Evolutionary conservation across 2,888 invertebrate species (phyloP).

Genomic region (Meiosimyza platycephala): DNA sequence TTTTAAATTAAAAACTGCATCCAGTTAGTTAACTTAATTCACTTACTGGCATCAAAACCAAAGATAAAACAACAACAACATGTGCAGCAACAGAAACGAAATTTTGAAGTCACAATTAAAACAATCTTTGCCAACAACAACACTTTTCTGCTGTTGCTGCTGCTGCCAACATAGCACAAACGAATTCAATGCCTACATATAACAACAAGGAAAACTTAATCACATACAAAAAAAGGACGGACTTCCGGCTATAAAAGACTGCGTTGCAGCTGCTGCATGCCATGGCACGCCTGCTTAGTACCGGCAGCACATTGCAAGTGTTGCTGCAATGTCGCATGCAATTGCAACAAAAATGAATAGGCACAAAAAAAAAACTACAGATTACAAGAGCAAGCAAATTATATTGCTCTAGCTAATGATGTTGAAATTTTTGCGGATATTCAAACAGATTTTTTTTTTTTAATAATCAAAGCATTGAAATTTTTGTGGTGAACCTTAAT

Average conservation of each 20-base stretch:
- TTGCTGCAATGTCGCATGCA: slow-evolving; percentile 1
- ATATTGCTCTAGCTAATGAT: not conserved
- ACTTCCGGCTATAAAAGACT: slow-evolving; percentile 9
- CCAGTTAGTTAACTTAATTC: not conserved
- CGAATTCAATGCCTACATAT: not conserved
- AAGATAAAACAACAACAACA: slow-evolving; percentile 32
- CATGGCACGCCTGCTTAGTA: too few species aligned
- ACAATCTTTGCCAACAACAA: slow-evolving; percentile 5
- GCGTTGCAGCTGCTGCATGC: not conserved
- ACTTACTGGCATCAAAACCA: slow-evolving; percentile 24
- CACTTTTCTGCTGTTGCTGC: not conserved
- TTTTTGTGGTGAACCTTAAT: too few species aligned
- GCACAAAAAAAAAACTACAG: not conserved
- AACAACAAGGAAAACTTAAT: not conserved
- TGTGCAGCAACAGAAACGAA: slow-evolving; percentile 34
- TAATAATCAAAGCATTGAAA: too few species aligned
- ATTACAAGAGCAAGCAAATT: slow-evolving; percentile 5
- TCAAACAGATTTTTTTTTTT: too few species aligned
- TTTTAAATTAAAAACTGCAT: too few species aligned
- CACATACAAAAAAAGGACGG: not conserved
- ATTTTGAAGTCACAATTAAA: slow-evolving; percentile 15
- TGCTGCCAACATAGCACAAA: not conserved
- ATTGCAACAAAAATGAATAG: not conserved
- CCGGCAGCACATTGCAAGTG: not conserved
- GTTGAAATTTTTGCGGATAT: too few species aligned